Evolutionary conservation across 53 echinoderm and acorn worm species (phyloP).

Genomic region (Actinopyga echinites): DNA sequence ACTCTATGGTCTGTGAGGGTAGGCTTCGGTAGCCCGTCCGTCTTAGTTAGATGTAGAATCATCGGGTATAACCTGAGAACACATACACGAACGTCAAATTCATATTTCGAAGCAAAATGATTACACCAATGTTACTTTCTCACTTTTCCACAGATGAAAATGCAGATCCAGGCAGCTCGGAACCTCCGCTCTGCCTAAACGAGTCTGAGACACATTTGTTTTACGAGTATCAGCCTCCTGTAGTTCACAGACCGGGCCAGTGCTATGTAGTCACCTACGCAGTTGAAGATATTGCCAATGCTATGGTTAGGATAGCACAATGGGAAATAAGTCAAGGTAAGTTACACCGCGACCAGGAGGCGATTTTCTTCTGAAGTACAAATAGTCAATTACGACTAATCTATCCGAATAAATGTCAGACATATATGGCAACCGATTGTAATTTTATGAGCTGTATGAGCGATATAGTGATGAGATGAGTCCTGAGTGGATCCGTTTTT

Average conservation of each 20-base stretch:
- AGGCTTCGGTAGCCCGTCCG: too few species aligned
- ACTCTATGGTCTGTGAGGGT: too few species aligned
- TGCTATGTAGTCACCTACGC: constrained; percentile 53
- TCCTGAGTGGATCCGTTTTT: too few species aligned
- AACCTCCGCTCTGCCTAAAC: constrained; percentile 57
- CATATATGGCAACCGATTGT: too few species aligned
- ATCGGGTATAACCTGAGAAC: too few species aligned
- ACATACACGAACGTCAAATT: too few species aligned
- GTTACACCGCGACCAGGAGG: not conserved
- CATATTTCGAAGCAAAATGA: too few species aligned
- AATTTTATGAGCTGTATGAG: too few species aligned
- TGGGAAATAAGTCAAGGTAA: constrained; percentile 77
- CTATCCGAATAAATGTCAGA: not conserved
- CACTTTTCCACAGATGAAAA: not conserved
- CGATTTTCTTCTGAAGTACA: too few species aligned
- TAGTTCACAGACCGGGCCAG: constrained; percentile 44
- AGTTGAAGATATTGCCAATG: constrained; percentile 57
- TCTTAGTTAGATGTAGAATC: too few species aligned
- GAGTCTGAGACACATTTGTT: constrained; percentile 67
- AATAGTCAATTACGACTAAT: not conserved
- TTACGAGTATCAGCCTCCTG: constrained; percentile 60
- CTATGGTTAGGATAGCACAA: constrained; percentile 54
- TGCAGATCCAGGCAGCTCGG: not conserved
- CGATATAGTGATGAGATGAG: too few species aligned
- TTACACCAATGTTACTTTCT: not conserved